Evolutionary conservation across 1,140 invertebrate species (phyloP), one percentile per base, ranked within the genome.

Genomic region (Eubasilissa regina): DNA sequence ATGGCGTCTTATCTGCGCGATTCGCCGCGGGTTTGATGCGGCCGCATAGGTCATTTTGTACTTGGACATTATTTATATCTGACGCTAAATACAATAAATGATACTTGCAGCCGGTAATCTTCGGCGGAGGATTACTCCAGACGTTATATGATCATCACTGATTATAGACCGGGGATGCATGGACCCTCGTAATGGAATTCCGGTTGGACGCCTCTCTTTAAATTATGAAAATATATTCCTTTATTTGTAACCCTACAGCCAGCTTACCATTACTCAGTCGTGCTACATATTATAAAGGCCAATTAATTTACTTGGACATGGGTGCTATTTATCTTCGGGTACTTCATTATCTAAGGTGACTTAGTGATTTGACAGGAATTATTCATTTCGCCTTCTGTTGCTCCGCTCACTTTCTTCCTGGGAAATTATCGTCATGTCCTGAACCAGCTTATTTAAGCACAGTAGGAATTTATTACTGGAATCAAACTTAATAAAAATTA

Each of bases 21-120:
- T 58, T 76, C 55, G 72, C 43, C 45, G 55, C 56, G 74, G 55
- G 12, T 19, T 35, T 44, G 43, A 43, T 48, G 25, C 43, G 4
- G 64, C 64, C 19, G 43, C 64, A 68, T 68, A 68, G 64, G 43
- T 48, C 64, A 44, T 78, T 55, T 44, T 25, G 21, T 66, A 64
- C 45, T 43, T 51, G 9, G 47, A 72, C 55, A 45, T 79, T 81
- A 81, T 79, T 81, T 81, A 81, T 77, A 81, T 79, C 80, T 76
- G 80, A 81, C 80, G 77, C 74, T 81, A 81, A 81, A 81, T 73
- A 81, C 77, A 75, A 81, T 74, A 79, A 81, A 81, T 81, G 80
- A 75, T 81, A 79, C 72, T 45, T 47, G 72, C 19, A 25, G 66
- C 66, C 74, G 58, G 70, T 81, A 75, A 78, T 75, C 80, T 66